Evolutionary conservation across 2,797 vertebrate genomes (phyloP).

Genomic region (Lepus oiostolus): DNA sequence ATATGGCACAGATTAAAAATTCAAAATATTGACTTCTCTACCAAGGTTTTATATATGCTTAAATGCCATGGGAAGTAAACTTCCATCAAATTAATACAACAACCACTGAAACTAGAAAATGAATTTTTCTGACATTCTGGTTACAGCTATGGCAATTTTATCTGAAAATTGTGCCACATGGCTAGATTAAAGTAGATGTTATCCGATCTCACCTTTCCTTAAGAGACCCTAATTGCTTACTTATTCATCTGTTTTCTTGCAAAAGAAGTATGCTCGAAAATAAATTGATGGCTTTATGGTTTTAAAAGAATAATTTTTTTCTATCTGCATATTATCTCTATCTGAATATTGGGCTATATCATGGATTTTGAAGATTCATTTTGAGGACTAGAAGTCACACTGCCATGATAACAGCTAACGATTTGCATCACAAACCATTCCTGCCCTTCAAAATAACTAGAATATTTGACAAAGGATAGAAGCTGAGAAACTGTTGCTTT

Average conservation of each 20-base stretch:
- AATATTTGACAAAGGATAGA: slow-evolving; percentile 80
- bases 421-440: slow-evolving; percentile 71
- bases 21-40: background rate
- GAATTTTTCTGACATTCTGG: slow-evolving; percentile 34
- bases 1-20: background rate
- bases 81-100: slow-evolving; percentile 22
- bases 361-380: background rate
- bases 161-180: slow-evolving; percentile 31
- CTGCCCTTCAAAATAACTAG: slow-evolving; percentile 67
- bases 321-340: slow-evolving; percentile 1
- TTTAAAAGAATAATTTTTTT: slow-evolving; percentile 60
- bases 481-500: slow-evolving; percentile 75
- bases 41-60: background rate
- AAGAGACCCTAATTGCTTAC: slow-evolving; percentile 57
- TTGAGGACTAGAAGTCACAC: slow-evolving; percentile 3
- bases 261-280: slow-evolving; percentile 30
- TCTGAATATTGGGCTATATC: background rate
- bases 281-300: background rate
- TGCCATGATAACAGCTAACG: slow-evolving; percentile 65
- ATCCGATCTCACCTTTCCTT: slow-evolving; percentile 58
- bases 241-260: slow-evolving; percentile 60
- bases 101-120: background rate
- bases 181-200: slow-evolving; percentile 62
- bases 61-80: slow-evolving; percentile 38
- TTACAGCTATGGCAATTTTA: slow-evolving; percentile 41